Evolutionary conservation across 2,797 vertebrate species (phyloP).

Genomic region (Tragelaphus oryx): DNA sequence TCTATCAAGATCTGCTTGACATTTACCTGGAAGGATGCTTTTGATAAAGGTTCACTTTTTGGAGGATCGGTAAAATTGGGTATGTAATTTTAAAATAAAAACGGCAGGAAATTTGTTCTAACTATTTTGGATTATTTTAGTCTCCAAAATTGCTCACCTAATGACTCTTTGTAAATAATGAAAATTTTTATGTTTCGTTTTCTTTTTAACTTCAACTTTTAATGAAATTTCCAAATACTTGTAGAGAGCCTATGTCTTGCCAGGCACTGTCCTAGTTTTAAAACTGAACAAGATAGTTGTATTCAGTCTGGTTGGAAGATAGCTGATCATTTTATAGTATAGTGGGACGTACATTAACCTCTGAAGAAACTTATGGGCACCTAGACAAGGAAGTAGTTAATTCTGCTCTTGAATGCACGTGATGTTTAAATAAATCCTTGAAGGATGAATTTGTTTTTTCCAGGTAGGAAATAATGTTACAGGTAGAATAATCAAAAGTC

Average conservation of each 20-base stretch:
- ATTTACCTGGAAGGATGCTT: slow-evolving; percentile 99
- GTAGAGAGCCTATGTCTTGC: slow-evolving; percentile 49
- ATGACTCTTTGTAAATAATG: not conserved
- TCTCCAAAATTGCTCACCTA: slow-evolving; percentile 13
- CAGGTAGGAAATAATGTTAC: not conserved
- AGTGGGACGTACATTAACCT: not conserved
- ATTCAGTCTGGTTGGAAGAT: not conserved
- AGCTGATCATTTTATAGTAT: not conserved
- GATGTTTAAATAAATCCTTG: not conserved
- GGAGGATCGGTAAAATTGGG: slow-evolving; percentile 96
- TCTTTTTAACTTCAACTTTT: slow-evolving; percentile 42
- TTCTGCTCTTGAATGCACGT: slow-evolving; percentile 15
- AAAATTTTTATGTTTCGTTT: slow-evolving; percentile 25
- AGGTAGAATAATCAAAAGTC: not conserved
- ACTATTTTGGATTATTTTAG: not conserved
- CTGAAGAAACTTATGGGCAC: not conserved
- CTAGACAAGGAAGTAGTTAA: not conserved
- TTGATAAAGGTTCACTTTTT: slow-evolving; percentile 99
- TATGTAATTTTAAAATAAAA: slow-evolving; percentile 76
- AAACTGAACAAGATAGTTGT: not conserved
- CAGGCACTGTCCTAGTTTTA: slow-evolving; percentile 61
- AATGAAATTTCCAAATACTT: slow-evolving; percentile 41
- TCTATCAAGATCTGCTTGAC: slow-evolving; percentile 92
- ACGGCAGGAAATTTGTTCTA: not conserved
- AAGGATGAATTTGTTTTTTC: slow-evolving; percentile 15